These are phyloP conservation scores for Morus bassanus DNA, from an alignment of 2,797 vertebrate species.

Conservation along the genomic window DNA sequence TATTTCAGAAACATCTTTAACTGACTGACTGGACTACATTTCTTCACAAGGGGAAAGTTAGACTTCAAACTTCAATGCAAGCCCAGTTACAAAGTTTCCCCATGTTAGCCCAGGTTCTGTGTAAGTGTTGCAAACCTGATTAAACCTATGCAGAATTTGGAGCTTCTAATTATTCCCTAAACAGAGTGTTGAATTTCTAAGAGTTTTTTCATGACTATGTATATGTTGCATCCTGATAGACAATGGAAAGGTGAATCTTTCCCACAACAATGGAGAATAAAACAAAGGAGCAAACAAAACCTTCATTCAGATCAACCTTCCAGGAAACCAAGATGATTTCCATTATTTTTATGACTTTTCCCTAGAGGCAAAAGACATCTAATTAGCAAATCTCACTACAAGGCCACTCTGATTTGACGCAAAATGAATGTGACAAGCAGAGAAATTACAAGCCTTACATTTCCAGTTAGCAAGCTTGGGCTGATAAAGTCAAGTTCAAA, in stretches of 20 bases:
- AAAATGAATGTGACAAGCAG: conserved; percentile 82
- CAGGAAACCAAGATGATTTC: conserved; percentile 81
- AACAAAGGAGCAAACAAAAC: background rate
- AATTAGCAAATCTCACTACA: conserved; percentile 85
- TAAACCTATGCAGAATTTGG: background rate
- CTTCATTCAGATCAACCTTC: conserved; percentile 75
- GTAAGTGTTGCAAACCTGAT: background rate
- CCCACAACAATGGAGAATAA: background rate
- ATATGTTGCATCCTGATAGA: background rate
- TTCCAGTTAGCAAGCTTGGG: conserved; percentile 79
- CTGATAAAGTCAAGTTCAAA: conserved; percentile 77
- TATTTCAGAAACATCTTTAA: background rate
- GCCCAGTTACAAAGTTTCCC: background rate
- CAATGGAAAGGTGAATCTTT: background rate
- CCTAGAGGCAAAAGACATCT: conserved; percentile 84
- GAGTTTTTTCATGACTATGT: background rate
- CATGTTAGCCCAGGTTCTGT: background rate
- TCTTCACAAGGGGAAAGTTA: background rate
- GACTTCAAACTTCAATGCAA: background rate
- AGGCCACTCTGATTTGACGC: conserved; percentile 76
- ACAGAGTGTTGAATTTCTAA: background rate
- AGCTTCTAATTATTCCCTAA: background rate
- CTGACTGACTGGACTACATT: background rate
- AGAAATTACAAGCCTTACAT: conserved; percentile 80
- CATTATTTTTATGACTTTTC: conserved; percentile 85